Evolutionary conservation across 1,140 invertebrate genomes (phyloP).

Genomic region (Aphaenogaster rudis): DNA sequence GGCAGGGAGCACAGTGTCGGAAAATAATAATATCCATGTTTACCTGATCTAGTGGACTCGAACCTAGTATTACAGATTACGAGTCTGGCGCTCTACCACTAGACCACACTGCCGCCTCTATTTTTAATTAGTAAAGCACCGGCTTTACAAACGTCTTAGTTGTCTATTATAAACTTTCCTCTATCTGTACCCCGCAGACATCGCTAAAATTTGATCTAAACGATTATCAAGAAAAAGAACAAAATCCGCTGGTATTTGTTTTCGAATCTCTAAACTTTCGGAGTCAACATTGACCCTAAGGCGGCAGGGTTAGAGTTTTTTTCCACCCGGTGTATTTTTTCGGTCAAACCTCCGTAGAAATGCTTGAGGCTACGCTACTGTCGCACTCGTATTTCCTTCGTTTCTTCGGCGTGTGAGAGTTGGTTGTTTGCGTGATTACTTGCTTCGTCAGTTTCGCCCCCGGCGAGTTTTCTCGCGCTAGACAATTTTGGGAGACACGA

Average conservation of each 20-base stretch:
- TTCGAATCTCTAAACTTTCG: slow-evolving; percentile 26
- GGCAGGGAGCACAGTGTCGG: no score
- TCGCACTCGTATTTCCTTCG: slow-evolving; percentile 23
- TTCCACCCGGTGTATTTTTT: slow-evolving; percentile 41
- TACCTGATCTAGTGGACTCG: no score
- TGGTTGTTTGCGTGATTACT: slow-evolving; percentile 80
- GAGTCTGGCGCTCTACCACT: no score
- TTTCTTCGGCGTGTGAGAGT: slow-evolving; percentile 54
- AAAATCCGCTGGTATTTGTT: slow-evolving; percentile 14
- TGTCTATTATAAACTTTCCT: background rate
- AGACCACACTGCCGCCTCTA: background rate
- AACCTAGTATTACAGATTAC: no score
- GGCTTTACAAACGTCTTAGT: background rate
- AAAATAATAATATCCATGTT: no score
- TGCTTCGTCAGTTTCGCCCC: slow-evolving; percentile 68
- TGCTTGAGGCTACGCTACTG: slow-evolving; percentile 35
- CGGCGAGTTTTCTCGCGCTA: slow-evolving; percentile 73
- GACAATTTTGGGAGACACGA: slow-evolving; percentile 77
- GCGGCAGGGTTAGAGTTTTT: slow-evolving; percentile 26
- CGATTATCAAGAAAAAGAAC: slow-evolving; percentile 17
- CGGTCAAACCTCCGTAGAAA: slow-evolving; percentile 31
- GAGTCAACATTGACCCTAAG: slow-evolving; percentile 34
- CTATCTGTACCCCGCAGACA: background rate
- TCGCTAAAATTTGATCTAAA: slow-evolving; percentile 42
- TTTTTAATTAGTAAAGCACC: background rate